Percentiles rank a stretch among this genome's conserved stretches.
Evolutionary conservation across 2,113 vertebrate species (phyloP).

Genomic region (Nesogale talazaci): DNA sequence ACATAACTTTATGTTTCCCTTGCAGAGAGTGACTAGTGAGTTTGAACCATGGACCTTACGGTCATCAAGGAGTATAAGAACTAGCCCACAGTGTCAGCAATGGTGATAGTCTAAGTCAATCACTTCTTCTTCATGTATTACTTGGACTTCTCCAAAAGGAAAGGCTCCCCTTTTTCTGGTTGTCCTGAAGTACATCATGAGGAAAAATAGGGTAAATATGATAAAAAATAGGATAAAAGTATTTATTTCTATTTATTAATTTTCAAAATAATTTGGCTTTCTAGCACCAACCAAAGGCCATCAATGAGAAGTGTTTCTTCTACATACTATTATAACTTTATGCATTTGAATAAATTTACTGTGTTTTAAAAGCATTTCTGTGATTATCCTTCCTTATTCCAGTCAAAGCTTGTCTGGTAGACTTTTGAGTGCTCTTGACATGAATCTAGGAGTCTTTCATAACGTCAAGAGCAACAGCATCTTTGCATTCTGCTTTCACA

Average conservation of each 20-base stretch:
- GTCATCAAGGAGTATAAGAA: neutral
- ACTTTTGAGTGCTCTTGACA: neutral
- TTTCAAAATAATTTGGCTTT: constrained; percentile 2
- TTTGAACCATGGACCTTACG: neutral
- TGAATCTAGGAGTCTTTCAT: neutral
- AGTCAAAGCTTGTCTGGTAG: neutral
- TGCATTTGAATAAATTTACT: neutral
- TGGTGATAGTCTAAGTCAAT: neutral
- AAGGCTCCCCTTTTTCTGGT: neutral
- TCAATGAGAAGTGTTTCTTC: neutral
- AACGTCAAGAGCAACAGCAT: neutral
- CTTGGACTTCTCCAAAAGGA: neutral
- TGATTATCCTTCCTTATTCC: neutral
- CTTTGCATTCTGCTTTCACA: neutral
- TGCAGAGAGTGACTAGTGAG: neutral
- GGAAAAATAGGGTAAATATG: neutral
- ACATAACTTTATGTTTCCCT: no score
- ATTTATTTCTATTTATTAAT: neutral
- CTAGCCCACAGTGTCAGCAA: neutral
- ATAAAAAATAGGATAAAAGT: neutral
- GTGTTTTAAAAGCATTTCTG: constrained; percentile 1
- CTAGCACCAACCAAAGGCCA: neutral
- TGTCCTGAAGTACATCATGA: neutral
- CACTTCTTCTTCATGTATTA: neutral
- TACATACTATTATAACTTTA: neutral